Evolutionary conservation across 1,140 invertebrate genomes (phyloP).

Genomic region (Asbolus verrucosus): DNA sequence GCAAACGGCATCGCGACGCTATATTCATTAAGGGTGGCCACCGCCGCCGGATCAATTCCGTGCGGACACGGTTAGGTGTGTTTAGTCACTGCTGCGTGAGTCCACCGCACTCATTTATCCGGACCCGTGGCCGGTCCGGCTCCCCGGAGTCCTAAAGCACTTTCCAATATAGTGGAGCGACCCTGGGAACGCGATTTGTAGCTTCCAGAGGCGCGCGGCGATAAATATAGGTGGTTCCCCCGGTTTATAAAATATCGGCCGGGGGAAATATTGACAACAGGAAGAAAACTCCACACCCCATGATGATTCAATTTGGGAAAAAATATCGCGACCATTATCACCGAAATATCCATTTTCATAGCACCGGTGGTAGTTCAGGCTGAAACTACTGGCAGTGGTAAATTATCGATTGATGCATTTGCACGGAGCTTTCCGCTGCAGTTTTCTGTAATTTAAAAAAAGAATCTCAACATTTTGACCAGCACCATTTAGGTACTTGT

Average conservation of each 20-base stretch:
- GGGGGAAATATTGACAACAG: constrained; percentile 15
- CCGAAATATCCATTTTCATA: too few species aligned
- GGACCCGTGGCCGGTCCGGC: constrained; percentile 29
- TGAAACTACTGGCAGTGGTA: too few species aligned
- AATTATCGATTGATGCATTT: too few species aligned
- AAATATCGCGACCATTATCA: too few species aligned
- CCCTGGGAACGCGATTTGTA: constrained; percentile 21
- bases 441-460: too few species aligned
- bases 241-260: constrained; percentile 10
- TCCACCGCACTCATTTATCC: constrained; percentile 43
- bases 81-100: constrained; percentile 48
- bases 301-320: constrained; percentile 26
- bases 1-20: constrained; percentile 31
- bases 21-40: constrained; percentile 44
- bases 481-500: too few species aligned
- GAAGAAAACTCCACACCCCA: constrained; percentile 4
- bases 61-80: constrained; percentile 44
- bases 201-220: background rate
- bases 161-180: constrained; percentile 31
- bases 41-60: constrained; percentile 40
- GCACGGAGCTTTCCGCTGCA: too few species aligned
- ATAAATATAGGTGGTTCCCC: constrained; percentile 22
- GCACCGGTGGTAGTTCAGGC: too few species aligned
- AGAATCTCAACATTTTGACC: too few species aligned
- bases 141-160: constrained; percentile 36